A percentile compares a stretch with the other conserved stretches of the same genome.
Evolutionary conservation across 2,797 vertebrate genomes (phyloP).

Genomic region (Carapus acus): DNA sequence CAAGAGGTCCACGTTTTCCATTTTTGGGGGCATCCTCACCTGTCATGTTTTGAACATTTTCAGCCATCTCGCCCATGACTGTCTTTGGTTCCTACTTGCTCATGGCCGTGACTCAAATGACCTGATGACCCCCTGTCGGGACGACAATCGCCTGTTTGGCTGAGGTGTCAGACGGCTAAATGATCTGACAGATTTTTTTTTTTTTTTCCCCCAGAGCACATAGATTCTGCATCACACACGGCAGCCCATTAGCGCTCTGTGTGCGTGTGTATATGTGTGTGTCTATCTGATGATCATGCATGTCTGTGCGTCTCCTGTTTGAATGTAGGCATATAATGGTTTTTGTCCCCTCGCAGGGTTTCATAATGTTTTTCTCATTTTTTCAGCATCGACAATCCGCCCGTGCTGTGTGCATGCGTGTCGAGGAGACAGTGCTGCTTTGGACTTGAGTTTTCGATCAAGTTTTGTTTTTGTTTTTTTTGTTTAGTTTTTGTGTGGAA

Average conservation of each 20-base stretch:
- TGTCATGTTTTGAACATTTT: not conserved
- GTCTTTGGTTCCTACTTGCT: no score
- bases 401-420: constrained; percentile 33
- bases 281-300: constrained; percentile 19
- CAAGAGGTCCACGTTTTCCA: constrained; percentile 33
- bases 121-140: no score
- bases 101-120: no score
- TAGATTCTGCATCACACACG: not conserved
- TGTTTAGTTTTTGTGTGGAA: constrained; percentile 27
- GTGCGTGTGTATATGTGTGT: constrained; percentile 11
- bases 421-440: constrained; percentile 25
- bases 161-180: no score
- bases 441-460: no score
- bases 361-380: not conserved
- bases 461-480: constrained; percentile 14
- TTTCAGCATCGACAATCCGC: constrained; percentile 53
- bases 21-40: not conserved
- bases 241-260: constrained; percentile 10
- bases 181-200: no score
- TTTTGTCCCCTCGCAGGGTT: constrained; percentile 15
- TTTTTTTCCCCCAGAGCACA: no score
- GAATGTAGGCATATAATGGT: constrained; percentile 41
- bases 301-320: constrained; percentile 30
- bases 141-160: constrained; percentile 44
- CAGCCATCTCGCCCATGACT: not conserved